Percentiles rank a stretch among this genome's conserved stretches.
phyloP scores from a whole-genome alignment of 2,888 invertebrate genomes.

The Synergus umbraculus region DNA sequence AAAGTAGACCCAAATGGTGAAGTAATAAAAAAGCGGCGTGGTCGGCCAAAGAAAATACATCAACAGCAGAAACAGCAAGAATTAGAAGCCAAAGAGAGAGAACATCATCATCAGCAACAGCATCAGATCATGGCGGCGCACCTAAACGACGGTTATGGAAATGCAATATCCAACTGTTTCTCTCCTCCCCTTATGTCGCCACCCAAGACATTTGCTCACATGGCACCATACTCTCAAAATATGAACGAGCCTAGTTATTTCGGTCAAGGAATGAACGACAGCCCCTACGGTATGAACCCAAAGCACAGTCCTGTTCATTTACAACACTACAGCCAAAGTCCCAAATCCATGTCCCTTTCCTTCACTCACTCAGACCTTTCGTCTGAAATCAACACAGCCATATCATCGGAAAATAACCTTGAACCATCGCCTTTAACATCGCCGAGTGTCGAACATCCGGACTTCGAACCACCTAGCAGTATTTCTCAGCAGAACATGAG shows the following conservation, averaged over 20 bases:
- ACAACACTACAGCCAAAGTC: constrained; percentile 77
- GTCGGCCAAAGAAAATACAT: constrained; percentile 91
- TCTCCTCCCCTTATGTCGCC: constrained; percentile 74
- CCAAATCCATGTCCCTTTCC: constrained; percentile 78
- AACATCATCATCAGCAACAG: constrained; percentile 65
- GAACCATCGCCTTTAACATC: constrained; percentile 84
- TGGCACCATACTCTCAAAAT: constrained; percentile 73
- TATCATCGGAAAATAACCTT: constrained; percentile 83
- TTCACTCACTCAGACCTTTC: constrained; percentile 86
- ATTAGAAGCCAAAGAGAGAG: constrained; percentile 69
- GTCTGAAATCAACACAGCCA: constrained; percentile 88
- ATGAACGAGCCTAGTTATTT: constrained; percentile 71
- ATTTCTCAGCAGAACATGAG: constrained; percentile 77
- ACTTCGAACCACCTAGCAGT: constrained; percentile 86
- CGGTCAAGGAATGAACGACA: constrained; percentile 71
- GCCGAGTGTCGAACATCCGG: constrained; percentile 84
- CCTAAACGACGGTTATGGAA: constrained; percentile 69
- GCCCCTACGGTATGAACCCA: constrained; percentile 72
- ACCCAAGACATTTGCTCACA: constrained; percentile 74
- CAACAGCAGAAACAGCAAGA: constrained; percentile 76
- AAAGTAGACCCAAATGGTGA: constrained; percentile 78
- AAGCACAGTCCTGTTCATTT: constrained; percentile 77
- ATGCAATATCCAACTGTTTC: constrained; percentile 70
- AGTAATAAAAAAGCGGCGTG: constrained; percentile 91
- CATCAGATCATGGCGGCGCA: constrained; percentile 65